phyloP scores from a whole-genome alignment of 2,113 vertebrate species.

The Salminus brasiliensis region DNA sequence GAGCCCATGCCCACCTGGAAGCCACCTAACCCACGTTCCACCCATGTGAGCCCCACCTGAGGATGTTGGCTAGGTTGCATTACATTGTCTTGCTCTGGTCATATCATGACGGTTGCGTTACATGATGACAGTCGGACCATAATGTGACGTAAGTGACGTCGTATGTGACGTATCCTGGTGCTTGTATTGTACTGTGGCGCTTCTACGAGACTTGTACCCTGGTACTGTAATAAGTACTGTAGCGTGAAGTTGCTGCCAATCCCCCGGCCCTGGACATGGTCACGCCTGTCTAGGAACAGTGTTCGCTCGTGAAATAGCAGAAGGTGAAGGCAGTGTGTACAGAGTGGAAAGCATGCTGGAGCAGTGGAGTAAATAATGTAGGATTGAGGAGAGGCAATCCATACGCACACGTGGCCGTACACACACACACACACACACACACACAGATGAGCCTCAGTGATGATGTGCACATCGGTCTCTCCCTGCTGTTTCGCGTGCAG shows the following conservation, averaged over 20 bases:
- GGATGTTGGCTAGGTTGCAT: background rate
- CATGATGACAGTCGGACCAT: background rate
- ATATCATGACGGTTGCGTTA: background rate
- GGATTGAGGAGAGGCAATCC: conserved; percentile 25
- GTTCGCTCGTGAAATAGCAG: background rate
- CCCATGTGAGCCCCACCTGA: no score
- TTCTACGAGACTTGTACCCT: background rate
- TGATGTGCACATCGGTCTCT: conserved; percentile 41
- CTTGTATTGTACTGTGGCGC: background rate
- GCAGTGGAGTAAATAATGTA: conserved; percentile 54
- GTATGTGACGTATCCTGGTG: background rate
- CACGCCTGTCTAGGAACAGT: conserved; percentile 9
- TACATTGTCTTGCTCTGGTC: background rate
- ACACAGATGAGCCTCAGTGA: conserved; percentile 23
- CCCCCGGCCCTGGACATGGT: background rate
- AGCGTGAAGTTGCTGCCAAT: background rate
- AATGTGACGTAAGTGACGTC: background rate
- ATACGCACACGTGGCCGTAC: conserved; percentile 30
- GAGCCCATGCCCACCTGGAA: no score
- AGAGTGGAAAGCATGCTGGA: conserved; percentile 16
- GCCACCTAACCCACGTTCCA: no score
- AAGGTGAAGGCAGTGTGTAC: background rate
- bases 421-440: conserved; percentile 28
- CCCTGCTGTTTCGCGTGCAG: conserved; percentile 61
- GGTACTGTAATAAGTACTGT: background rate